Base-by-base conservation (phyloP, 1,140 invertebrate genomes). In the Ditylenchus dipsaci region DNA sequence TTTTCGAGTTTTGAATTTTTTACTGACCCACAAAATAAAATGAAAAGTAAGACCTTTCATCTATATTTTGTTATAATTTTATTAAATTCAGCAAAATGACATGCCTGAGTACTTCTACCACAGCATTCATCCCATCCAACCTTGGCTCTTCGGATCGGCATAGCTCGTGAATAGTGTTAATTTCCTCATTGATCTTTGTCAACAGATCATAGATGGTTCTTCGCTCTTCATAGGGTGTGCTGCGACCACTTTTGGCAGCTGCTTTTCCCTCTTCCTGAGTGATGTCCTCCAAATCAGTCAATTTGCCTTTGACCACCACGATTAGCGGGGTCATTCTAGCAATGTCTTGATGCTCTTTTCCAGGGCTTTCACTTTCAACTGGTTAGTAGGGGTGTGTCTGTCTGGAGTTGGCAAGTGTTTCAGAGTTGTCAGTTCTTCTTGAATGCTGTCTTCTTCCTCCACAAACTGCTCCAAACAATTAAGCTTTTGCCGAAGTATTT, bases 311-410 rank as follows among this genome's bases (percentile, higher is more conserved):
- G 17, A 81, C 68, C 21, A 76, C 67, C 9, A 61, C 61, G 33
- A 82, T 78, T 8, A 81, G 47, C 8, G 79, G 79, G 59, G 79
- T 81, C 78, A 81, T 78, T 23, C 79, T 43, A 7, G 68, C 67
- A 13, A 78, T 45, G 17, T 74, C 67, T 13, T 74, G 68, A 43
- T 26, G 63, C 74, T 49, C 19, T 67, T 38, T 57, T 67, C 65
- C 11, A 71, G 42, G 17, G 61, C 19, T 53, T 65, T 49, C 27
- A 21, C 49, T 17, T 53, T 53, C 3, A 26, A 8, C 49, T 21
- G n/a, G 8, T 21, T 53, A 17, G n/a, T 53, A 21, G 49, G 49
- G 3, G 49, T 53, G n/a, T 21, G 64, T 23, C 49, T 60, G n/a
- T 58, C 27, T 11, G n/a, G 27, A 8, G 17, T n/a, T 43, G 29